Percentiles rank a stretch among this genome's conserved stretches.
These are phyloP conservation scores for Trochalopteron elliotii DNA, from an alignment of 2,113 vertebrate genomes.

Conservation along the genomic window DNA sequence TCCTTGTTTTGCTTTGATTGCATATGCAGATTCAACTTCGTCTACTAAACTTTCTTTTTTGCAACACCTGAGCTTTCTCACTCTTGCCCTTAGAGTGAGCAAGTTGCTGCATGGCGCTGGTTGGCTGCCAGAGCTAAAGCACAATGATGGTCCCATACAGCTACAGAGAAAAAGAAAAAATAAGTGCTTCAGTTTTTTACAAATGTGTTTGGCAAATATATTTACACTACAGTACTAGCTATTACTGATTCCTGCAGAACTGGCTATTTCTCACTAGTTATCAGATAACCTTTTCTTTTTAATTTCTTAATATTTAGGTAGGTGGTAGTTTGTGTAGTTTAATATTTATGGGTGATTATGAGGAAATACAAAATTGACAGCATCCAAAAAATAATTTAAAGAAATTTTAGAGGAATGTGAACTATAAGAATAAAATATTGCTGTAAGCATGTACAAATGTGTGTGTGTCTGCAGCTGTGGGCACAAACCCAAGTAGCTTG, in stretches of 20 bases:
- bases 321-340: background rate
- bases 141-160: background rate
- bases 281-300: background rate
- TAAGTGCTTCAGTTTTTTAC: background rate
- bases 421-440: background rate
- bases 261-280: background rate
- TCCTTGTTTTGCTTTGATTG: background rate
- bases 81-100: background rate
- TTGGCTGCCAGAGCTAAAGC: background rate
- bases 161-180: background rate
- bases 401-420: background rate
- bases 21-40: fast-evolving
- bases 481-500: background rate
- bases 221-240: background rate
- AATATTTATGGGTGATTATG: background rate
- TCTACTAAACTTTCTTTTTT: background rate
- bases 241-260: background rate
- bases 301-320: background rate
- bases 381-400: background rate
- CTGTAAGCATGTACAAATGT: background rate
- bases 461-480: background rate
- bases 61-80: background rate
- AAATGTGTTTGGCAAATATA: background rate
- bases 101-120: fast-evolving
- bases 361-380: background rate